Evolutionary conservation across 2,113 vertebrate genomes (phyloP), one percentile per base, ranked within the genome.

Genomic region (Vidua macroura): DNA sequence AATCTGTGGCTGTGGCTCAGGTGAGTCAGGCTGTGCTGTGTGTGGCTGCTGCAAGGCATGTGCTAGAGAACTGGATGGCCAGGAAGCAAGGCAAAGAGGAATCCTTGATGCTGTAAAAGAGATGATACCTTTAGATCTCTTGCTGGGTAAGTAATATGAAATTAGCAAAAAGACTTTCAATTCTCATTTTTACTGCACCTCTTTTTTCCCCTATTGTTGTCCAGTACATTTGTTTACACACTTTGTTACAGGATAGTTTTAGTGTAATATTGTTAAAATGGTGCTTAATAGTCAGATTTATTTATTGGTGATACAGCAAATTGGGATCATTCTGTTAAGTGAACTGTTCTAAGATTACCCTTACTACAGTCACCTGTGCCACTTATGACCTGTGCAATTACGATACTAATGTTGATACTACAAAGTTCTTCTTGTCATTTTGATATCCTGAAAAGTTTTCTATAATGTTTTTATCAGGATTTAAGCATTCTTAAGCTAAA

Each of bases 61-160:
- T 96, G 99, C 99, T 88, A 98, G 99, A 95, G 99, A 99, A 87
- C 97, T 99, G 90, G 99, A 99, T 90, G 99, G 99, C 87, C 99
- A 99, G 91, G 99, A 99, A 83, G 99, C 99, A 86, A 97, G 99
- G 76, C 99, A 99, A 97, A 98, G 99, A 96, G 99, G 99, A 93
- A 99, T 99, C 97, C 99, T 99, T 85, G 99, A 99, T 96, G 99
- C 99, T 62, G 99, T 99, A 37, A 99, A 99, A 97, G 99, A 99
- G 96, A 99, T 99, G 99, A 99, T 99, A 94, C 99, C 99, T 33
- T 98, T 99, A 97, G 99, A 99, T 94, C 98, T 99, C 86, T 98
- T 99, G 60, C 97, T 99, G 94, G 99, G 99, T 99, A 98, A 97
- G 93, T 85, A 25, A 35, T 75, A 23, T 0, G 2, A 85, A 76